Evolutionary conservation across 2,113 vertebrate species (phyloP).

Genomic region (Urocitellus parryii): DNA sequence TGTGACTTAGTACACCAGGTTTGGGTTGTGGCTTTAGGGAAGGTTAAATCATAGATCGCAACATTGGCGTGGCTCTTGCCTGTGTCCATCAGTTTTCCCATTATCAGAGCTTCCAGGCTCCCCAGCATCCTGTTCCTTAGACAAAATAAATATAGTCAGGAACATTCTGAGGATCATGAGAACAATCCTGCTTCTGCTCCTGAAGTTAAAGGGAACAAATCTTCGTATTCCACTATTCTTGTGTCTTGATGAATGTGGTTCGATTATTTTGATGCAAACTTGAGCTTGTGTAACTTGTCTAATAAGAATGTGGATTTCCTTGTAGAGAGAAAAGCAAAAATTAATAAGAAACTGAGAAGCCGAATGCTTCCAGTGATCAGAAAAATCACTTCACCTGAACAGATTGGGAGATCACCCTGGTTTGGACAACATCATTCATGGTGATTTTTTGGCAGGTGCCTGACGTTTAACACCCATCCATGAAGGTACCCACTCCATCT

Average conservation of each 20-base stretch:
- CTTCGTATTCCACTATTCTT: background rate
- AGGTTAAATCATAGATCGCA: background rate
- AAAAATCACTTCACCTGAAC: background rate
- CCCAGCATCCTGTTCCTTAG: background rate
- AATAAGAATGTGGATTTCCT: background rate
- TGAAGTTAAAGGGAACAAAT: background rate
- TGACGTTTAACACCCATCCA: background rate
- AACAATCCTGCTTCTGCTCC: background rate
- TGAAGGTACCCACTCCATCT: background rate
- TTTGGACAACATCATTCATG: background rate
- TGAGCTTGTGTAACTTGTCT: constrained; percentile 37
- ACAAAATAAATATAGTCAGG: background rate
- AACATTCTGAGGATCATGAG: background rate
- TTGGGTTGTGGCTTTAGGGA: background rate
- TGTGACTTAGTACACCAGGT: background rate
- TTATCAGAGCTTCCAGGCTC: background rate
- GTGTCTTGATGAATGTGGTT: background rate
- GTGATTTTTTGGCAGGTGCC: background rate
- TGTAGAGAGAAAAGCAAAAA: background rate
- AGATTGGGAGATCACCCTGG: background rate
- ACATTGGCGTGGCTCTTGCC: background rate
- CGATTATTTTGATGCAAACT: background rate
- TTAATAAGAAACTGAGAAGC: background rate
- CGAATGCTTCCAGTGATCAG: background rate
- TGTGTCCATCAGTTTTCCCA: background rate